phyloP scores from a whole-genome alignment of 2,113 vertebrate genomes.

The Oceanites oceanicus region DNA sequence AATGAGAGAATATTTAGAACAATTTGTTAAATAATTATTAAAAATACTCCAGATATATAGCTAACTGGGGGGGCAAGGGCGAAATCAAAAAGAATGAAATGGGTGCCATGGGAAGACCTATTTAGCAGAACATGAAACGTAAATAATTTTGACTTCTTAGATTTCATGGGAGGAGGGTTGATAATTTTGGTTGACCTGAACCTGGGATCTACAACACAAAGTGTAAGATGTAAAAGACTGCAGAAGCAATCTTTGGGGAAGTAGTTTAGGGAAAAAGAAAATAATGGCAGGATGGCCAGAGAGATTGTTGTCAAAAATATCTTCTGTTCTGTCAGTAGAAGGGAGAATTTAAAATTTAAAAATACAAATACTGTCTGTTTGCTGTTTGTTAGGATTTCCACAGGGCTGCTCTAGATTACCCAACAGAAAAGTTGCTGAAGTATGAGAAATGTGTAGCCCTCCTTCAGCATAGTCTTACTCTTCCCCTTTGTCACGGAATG shows the following conservation, averaged over 20 bases:
- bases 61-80: background rate
- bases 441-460: background rate
- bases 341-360: background rate
- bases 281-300: background rate
- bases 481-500: background rate
- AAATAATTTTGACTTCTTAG: background rate
- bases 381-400: background rate
- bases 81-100: background rate
- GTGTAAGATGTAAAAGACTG: background rate
- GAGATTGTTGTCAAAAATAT: background rate
- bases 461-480: background rate
- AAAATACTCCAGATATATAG: background rate
- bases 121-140: background rate
- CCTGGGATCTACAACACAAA: background rate
- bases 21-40: background rate
- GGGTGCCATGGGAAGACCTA: background rate
- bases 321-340: background rate
- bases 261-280: background rate
- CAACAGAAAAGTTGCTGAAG: background rate
- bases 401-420: background rate
- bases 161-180: background rate
- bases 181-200: background rate
- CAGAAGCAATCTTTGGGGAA: background rate
- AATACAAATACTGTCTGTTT: background rate
- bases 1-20: background rate